phyloP scores from a whole-genome alignment of 92 coral and sea anemone genomes.

The Galaxea fascicularis region DNA sequence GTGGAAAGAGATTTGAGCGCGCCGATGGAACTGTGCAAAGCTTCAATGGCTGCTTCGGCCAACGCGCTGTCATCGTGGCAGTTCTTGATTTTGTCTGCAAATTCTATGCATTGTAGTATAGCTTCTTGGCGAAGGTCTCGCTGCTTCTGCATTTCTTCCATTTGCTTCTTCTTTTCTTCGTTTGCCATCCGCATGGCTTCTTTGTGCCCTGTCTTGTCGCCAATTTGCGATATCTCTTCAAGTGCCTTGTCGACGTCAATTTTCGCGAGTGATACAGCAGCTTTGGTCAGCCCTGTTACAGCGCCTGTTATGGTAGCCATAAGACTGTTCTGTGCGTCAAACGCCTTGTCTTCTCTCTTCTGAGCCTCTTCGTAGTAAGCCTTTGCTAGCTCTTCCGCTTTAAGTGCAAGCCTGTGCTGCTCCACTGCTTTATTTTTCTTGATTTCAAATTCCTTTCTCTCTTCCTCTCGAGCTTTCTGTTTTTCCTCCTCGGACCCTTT shows the following conservation, averaged over 20 bases:
- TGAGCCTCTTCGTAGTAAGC: conserved; percentile 58
- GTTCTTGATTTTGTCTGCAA: conserved; percentile 61
- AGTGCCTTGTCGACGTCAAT: conserved; percentile 7
- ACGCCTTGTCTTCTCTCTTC: conserved; percentile 57
- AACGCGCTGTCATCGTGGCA: conserved; percentile 54
- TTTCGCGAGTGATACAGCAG: not conserved
- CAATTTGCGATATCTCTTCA: conserved; percentile 13
- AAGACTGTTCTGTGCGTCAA: conserved; percentile 35
- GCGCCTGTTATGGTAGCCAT: not conserved
- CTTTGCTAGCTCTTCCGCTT: conserved; percentile 54
- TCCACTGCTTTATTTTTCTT: conserved; percentile 40
- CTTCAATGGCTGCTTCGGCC: conserved; percentile 74
- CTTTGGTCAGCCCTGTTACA: not conserved
- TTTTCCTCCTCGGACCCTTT: conserved; percentile 48
- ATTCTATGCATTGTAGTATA: conserved; percentile 61
- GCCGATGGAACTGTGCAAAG: conserved; percentile 76
- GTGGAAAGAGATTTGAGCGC: conserved; percentile 75
- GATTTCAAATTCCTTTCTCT: conserved; percentile 47
- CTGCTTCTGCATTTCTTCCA: conserved; percentile 60
- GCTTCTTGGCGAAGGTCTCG: conserved; percentile 65
- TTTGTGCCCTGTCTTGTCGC: conserved; percentile 47
- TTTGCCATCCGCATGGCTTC: conserved; percentile 58
- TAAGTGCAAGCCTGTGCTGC: conserved; percentile 50
- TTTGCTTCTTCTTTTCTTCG: conserved; percentile 61
- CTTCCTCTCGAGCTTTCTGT: conserved; percentile 27